phyloP scores from a whole-genome alignment of 1,140 invertebrate species.

The Tetramorium parvispinum region DNA sequence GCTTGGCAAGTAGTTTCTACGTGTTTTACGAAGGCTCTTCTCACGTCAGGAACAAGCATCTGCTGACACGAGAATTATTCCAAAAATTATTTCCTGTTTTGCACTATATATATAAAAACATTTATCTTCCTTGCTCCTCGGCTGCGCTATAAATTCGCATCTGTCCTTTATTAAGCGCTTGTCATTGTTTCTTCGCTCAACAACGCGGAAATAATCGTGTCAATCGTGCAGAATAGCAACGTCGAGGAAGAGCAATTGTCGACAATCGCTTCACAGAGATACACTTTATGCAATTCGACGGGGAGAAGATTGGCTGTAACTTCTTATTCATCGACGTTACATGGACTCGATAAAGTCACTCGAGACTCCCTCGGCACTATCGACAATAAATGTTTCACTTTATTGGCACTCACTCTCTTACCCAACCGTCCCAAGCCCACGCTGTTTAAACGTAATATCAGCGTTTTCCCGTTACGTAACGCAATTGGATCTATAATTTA shows the following conservation, averaged over 20 bases:
- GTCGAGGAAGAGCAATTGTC: background rate
- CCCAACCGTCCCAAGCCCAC: background rate
- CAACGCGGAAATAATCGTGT: constrained; percentile 5
- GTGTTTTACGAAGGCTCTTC: background rate
- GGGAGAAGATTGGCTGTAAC: background rate
- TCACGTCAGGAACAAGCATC: background rate
- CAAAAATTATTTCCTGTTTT: background rate
- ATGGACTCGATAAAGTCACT: background rate
- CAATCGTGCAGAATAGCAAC: background rate
- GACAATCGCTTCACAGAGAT: background rate
- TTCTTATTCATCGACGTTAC: constrained; percentile 23
- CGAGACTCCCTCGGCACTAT: background rate
- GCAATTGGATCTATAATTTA: constrained; percentile 28
- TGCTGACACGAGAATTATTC: background rate
- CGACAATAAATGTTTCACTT: constrained; percentile 16
- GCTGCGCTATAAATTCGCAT: background rate
- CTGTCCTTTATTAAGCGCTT: background rate
- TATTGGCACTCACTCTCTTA: constrained; percentile 14
- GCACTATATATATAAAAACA: background rate
- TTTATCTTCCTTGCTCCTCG: background rate
- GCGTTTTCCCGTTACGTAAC: constrained; percentile 30
- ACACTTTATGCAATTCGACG: background rate
- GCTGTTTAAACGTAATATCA: constrained; percentile 24
- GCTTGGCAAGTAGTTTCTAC: background rate
- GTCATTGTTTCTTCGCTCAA: background rate